phyloP scores from a whole-genome alignment of 92 coral and sea anemone species.

The Paramuricea clavata region DNA sequence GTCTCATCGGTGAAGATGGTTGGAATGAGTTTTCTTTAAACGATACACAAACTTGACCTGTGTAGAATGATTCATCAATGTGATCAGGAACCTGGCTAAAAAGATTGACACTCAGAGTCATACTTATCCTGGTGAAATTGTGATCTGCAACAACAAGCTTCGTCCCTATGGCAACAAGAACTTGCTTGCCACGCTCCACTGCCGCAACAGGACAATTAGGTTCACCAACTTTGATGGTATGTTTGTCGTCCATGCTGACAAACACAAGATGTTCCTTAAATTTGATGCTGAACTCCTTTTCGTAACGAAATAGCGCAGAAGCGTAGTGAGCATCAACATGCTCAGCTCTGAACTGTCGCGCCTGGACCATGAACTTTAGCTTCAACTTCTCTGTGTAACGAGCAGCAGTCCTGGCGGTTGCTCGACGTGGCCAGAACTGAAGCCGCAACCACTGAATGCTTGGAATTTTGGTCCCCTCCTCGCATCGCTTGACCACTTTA shows the following conservation, averaged over 20 bases:
- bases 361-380: neutral
- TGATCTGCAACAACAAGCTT: neutral
- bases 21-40: neutral
- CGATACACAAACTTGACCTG: neutral
- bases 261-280: conserved; percentile 34
- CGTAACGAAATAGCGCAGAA: too few species aligned
- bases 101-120: neutral
- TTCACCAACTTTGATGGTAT: conserved; percentile 58
- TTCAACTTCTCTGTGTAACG: neutral
- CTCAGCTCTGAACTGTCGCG: neutral
- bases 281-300: conserved; percentile 2
- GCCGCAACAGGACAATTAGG: conserved; percentile 61
- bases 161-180: neutral
- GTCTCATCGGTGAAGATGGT: neutral
- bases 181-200: conserved; percentile 55
- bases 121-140: neutral
- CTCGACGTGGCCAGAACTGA: conserved; percentile 72
- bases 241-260: conserved; percentile 53
- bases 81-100: neutral
- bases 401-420: neutral
- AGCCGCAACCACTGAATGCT: conserved; percentile 69
- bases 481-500: conserved; percentile 51
- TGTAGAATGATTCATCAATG: neutral
- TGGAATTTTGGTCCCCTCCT: conserved; percentile 61
- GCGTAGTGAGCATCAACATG: neutral